phyloP scores from a whole-genome alignment of 1,140 invertebrate species.

The Zaprionus taronus region DNA sequence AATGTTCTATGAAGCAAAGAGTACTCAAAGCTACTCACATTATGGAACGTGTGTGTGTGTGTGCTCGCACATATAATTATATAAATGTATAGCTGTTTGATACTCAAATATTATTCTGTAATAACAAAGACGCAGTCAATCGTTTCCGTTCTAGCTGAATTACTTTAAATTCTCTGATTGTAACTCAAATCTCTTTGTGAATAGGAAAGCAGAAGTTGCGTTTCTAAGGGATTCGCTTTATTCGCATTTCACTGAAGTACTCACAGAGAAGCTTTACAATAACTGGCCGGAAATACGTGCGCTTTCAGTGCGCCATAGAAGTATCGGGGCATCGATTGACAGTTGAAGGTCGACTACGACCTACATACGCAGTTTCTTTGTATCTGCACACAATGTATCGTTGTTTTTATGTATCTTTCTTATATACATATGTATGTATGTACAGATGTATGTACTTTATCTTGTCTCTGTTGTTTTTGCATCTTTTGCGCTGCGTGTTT shows the following conservation, averaged over 20 bases:
- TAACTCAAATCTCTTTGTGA: neutral
- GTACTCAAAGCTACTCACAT: conserved; percentile 13
- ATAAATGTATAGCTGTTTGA: conserved; percentile 4
- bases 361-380: conserved; percentile 53
- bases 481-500: conserved; percentile 61
- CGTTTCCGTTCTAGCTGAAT: conserved; percentile 62
- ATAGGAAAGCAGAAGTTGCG: neutral
- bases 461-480: conserved; percentile 39
- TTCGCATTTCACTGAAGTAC: neutral
- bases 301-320: conserved; percentile 10
- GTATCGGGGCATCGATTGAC: conserved; percentile 56
- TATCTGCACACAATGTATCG: conserved; percentile 24
- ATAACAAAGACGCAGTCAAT: conserved; percentile 45
- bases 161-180: conserved; percentile 16
- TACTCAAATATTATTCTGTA: conserved; percentile 19
- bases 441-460: conserved; percentile 11
- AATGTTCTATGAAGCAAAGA: conserved; percentile 24
- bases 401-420: neutral
- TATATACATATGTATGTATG: neutral
- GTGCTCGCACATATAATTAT: conserved; percentile 4
- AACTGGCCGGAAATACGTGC: conserved; percentile 55
- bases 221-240: neutral
- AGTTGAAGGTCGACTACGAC: conserved; percentile 62
- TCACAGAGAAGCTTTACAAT: neutral
- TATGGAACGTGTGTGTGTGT: neutral